Evolutionary conservation across 2,113 vertebrate species (phyloP), one percentile per base, ranked within the genome.

Genomic region (Ciconia boyciana): DNA sequence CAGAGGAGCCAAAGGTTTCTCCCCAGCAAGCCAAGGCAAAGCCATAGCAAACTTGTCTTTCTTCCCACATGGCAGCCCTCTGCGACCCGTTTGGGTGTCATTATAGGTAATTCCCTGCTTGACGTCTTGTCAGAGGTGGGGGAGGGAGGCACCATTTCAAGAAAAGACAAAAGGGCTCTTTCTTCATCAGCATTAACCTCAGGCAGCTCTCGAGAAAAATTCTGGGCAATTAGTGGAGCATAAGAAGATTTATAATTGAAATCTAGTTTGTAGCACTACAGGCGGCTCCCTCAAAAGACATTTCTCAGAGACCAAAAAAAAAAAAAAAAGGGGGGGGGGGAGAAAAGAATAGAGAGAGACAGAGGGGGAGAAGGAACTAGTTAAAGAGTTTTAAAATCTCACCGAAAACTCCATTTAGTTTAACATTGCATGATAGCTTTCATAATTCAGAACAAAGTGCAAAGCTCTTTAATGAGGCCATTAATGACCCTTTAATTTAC

Each of bases 401-500:
- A 0, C 84, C 17, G 10, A 92, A 97, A 96, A 93, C 81, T 94
- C 95, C 94, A 71, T 94, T 93, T 91, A 79, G 77, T 95, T 97
- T 94, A 92, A 84, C 89, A 89, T 65, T 84, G 87, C 71, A 86
- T 74, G 72, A 69, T 93, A 95, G 82, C 97, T 97, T 97, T 94
- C 97, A 97, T 97, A 96, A 98, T 96, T 97, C 97, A 97, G 94
- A 95, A 97, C 89, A 86, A 97, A 97, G 96, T 94, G 96, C 95
- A 87, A 85, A 75, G 89, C 93, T 97, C 96, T 97, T 97, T 98
- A 97, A 98, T 96, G 95, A 98, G 95, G 72, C 94, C 94, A 97
- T 96, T 98, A 98, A 97, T 97, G 97, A 97, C 96, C 79, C 97
- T 98, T 98, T 97, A 96, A 97, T 98, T 98, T 98, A 97, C 96